Evolutionary conservation across 1,140 invertebrate genomes (phyloP).

Genomic region (Diprion similis): DNA sequence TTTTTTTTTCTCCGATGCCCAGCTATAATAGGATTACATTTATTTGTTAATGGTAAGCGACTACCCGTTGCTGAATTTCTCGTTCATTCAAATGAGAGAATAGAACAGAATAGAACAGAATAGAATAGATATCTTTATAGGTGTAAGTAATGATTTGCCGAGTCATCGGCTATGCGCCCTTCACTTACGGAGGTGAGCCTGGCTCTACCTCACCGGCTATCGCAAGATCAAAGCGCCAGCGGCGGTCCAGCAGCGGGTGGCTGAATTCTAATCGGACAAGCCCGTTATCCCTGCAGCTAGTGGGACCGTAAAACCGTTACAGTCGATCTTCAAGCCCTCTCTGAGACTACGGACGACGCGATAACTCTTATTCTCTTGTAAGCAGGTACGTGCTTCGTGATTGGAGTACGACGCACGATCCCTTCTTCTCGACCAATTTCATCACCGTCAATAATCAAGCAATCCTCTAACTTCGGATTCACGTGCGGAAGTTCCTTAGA

Average conservation of each 20-base stretch:
- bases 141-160: not conserved
- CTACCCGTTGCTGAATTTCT: not conserved
- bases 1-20: too few species aligned
- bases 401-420: too few species aligned
- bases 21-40: too few species aligned
- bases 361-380: too few species aligned
- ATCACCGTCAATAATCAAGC: too few species aligned
- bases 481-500: too few species aligned
- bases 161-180: not conserved
- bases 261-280: constrained; percentile 7
- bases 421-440: too few species aligned
- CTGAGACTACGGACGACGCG: too few species aligned
- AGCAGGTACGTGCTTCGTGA: too few species aligned
- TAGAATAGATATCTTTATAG: not conserved
- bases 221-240: not conserved
- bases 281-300: not conserved
- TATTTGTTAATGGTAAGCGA: too few species aligned
- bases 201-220: constrained; percentile 1
- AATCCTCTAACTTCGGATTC: too few species aligned
- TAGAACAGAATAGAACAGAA: too few species aligned
- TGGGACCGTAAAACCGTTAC: constrained; percentile 2
- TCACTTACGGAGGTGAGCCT: not conserved
- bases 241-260: constrained; percentile 5
- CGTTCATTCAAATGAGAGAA: not conserved
- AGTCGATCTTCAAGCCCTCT: not conserved